Base-by-base conservation (phyloP, 1,140 invertebrate genomes). In the Drosophila obscura region DNA sequence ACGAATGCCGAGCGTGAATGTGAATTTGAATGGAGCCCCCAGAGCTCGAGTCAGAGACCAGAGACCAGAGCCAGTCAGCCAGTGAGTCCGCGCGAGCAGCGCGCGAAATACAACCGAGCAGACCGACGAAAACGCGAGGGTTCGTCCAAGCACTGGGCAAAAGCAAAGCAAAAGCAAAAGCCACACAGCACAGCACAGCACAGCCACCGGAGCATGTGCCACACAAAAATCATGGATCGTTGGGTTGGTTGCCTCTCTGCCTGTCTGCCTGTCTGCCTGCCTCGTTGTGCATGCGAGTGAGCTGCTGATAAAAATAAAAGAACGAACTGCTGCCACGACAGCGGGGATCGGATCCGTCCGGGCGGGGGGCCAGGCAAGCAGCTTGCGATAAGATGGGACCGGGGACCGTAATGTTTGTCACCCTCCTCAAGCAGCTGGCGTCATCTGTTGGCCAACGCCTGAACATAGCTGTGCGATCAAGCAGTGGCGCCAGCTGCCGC, bases 171-270 rank as follows among this genome's bases (percentile, higher is more conserved):
- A 31, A 53, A 49, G 35, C 28, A 64, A 45, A 22, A 57, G 56
- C 76, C 35, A 71, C 41, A 39, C 15, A 28, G 28, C 46, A 46
- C 69, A 28, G 28, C 46, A 46, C 69, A 39, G 43, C 57, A 50
- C 24, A 74, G 55, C 31, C 53, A 72, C 44, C 45, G 45, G 53
- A 77, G 57, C 60, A 71, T 71, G 77, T 65, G 78, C 72, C 61
- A 74, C 77, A 72, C 28, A 57, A 64, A 58, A 52, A 69, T 73
- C 68, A 68, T 77, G 57, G 48, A 46, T 74, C 58, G 56, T 60
- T 28, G 48, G 48, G n/a, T 56, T 48, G 31, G 4, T 8, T 39
- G 35, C 35, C 35, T 39, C 4, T 4, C 4, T 39, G 35, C 4
- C 26, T 6, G 5, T 6, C 26, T 28, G 5, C 0, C 26, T 28